phyloP scores from a whole-genome alignment of 2,113 vertebrate genomes.

The Xenotilapia longispinis region DNA sequence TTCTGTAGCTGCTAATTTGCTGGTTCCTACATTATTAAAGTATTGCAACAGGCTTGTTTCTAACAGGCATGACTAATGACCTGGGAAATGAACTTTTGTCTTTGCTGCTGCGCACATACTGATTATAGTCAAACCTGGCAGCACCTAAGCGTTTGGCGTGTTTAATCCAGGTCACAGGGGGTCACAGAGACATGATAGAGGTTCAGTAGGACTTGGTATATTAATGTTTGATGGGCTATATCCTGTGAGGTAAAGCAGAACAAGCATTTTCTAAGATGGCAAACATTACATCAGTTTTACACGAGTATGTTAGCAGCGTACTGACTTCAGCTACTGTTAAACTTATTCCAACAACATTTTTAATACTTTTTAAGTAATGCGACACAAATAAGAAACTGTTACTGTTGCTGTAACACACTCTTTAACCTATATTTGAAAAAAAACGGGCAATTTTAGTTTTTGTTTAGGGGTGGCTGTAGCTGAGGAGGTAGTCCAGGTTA shows the following conservation, averaged over 20 bases:
- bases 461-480: not conserved
- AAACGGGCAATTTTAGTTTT: not conserved
- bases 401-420: not conserved
- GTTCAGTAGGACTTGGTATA: not conserved
- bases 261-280: not conserved
- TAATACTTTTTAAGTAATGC: not conserved
- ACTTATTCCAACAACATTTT: not conserved
- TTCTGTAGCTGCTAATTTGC: not conserved
- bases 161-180: not conserved
- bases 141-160: not conserved
- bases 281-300: not conserved
- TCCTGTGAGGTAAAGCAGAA: not conserved
- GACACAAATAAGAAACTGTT: not conserved
- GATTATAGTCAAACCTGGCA: not conserved
- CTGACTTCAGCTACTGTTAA: not conserved
- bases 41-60: not conserved
- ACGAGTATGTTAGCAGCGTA: not conserved
- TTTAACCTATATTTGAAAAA: not conserved
- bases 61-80: not conserved
- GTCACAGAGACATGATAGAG: not conserved
- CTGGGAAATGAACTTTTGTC: not conserved
- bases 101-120: not conserved
- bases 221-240: not conserved
- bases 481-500: not conserved
- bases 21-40: not conserved